These are phyloP conservation scores for Melolontha melolontha DNA, from an alignment of 2,888 invertebrate genomes.

Conservation along the genomic window DNA sequence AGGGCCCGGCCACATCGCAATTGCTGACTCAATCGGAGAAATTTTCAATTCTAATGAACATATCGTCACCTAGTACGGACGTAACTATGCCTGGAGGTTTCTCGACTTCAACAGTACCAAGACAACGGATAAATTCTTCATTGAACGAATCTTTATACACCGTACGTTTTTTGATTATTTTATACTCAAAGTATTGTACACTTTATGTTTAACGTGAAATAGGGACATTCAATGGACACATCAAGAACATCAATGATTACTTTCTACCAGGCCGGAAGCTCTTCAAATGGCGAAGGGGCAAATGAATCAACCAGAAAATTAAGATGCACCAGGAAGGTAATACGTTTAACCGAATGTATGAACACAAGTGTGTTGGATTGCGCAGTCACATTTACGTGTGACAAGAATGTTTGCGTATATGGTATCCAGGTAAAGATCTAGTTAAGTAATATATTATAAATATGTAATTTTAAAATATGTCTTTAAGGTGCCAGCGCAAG, in stretches of 20 bases:
- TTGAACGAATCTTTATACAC: constrained; percentile 37
- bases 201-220: constrained; percentile 44
- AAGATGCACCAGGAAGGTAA: constrained; percentile 77
- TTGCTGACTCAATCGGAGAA: constrained; percentile 82
- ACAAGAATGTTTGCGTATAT: constrained; percentile 82
- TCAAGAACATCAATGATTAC: constrained; percentile 61
- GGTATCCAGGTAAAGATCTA: constrained; percentile 73
- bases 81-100: constrained; percentile 82
- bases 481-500: constrained; percentile 79
- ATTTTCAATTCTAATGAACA: constrained; percentile 85
- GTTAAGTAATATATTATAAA: neutral
- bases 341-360: constrained; percentile 78
- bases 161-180: constrained; percentile 12
- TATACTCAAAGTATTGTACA: constrained; percentile 2
- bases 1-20: constrained; percentile 82
- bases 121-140: constrained; percentile 36
- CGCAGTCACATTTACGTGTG: constrained; percentile 83
- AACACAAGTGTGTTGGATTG: constrained; percentile 83
- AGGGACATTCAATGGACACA: constrained; percentile 59
- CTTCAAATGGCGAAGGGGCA: constrained; percentile 42
- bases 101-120: constrained; percentile 65
- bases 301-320: constrained; percentile 66
- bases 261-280: constrained; percentile 53
- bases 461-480: neutral
- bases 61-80: constrained; percentile 77